Conservation (phyloP, 1,140 invertebrate species). For the Papilio xuthus region DNA sequence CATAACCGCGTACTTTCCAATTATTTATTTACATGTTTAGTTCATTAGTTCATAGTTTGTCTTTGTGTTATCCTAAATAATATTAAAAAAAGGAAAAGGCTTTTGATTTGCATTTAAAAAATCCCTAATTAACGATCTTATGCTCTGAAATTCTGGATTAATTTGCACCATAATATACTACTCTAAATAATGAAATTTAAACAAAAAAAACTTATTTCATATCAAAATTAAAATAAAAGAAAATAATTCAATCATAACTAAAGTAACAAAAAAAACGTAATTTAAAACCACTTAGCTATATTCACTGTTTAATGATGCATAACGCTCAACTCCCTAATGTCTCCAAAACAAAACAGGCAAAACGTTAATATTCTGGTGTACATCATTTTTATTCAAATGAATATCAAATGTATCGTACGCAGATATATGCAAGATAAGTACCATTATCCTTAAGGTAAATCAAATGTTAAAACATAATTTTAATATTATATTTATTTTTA, state of each 20-base stretch:
- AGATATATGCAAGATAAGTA: neutral
- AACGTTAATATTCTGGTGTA: neutral
- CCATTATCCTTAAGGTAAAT: neutral
- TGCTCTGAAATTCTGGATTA: too few species aligned
- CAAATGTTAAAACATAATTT: neutral
- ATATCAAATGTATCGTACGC: neutral
- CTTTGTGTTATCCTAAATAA: too few species aligned
- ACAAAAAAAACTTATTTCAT: neutral
- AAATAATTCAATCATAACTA: neutral
- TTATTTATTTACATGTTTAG: too few species aligned
- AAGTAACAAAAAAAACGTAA: neutral
- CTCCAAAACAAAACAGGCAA: neutral
- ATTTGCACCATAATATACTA: too few species aligned
- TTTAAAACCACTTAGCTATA: constrained; percentile 23
- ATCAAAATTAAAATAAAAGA: neutral
- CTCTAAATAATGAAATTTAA: too few species aligned
- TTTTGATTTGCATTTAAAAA: too few species aligned
- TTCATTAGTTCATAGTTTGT: too few species aligned
- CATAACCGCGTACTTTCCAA: too few species aligned
- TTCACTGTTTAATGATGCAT: constrained; percentile 5
- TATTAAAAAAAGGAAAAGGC: too few species aligned
- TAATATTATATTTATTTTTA: neutral
- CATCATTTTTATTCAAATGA: constrained; percentile 18
- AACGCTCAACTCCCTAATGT: neutral
- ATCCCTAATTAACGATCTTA: too few species aligned